Evolutionary conservation across 2,888 invertebrate species (phyloP).

Genomic region (Chrysolina haemoptera): DNA sequence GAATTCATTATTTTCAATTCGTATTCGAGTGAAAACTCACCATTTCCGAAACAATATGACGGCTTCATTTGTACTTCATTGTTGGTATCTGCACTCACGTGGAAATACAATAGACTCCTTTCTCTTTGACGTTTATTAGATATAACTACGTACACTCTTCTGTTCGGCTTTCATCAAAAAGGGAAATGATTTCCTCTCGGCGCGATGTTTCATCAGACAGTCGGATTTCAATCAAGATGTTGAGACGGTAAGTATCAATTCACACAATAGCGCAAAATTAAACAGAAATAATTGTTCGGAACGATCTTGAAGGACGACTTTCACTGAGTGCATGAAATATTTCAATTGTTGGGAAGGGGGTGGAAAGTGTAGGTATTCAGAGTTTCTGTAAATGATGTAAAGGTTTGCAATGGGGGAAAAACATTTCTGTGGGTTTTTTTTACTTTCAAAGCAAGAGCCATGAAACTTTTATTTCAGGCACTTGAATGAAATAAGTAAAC

Average conservation of each 20-base stretch:
- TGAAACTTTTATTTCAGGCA: too few species aligned
- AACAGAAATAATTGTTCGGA: too few species aligned
- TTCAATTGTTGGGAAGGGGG: too few species aligned
- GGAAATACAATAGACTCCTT: conserved; percentile 4
- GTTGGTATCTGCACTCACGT: conserved; percentile 2
- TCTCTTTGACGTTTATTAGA: conserved; percentile 10
- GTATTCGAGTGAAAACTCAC: conserved; percentile 2
- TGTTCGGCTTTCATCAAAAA: conserved; percentile 4
- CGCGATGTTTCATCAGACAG: conserved; percentile 18
- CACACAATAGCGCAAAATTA: background rate
- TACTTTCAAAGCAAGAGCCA: too few species aligned
- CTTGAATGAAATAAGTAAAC: too few species aligned
- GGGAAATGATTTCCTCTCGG: conserved; percentile 10
- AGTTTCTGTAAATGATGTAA: too few species aligned
- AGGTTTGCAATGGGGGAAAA: too few species aligned
- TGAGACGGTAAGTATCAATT: background rate
- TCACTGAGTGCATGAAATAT: too few species aligned
- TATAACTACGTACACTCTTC: conserved; percentile 1
- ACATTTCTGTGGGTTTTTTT: too few species aligned
- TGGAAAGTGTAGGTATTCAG: too few species aligned
- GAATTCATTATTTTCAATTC: conserved; percentile 14
- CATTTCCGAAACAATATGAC: conserved; percentile 11
- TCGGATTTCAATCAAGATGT: background rate
- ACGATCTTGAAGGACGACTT: too few species aligned
- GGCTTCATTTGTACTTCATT: conserved; percentile 18